A percentile compares a stretch with the other conserved stretches of the same genome.
These are phyloP conservation scores for Coenonympha glycerion DNA, from an alignment of 2,888 invertebrate species.

Conservation along the genomic window DNA sequence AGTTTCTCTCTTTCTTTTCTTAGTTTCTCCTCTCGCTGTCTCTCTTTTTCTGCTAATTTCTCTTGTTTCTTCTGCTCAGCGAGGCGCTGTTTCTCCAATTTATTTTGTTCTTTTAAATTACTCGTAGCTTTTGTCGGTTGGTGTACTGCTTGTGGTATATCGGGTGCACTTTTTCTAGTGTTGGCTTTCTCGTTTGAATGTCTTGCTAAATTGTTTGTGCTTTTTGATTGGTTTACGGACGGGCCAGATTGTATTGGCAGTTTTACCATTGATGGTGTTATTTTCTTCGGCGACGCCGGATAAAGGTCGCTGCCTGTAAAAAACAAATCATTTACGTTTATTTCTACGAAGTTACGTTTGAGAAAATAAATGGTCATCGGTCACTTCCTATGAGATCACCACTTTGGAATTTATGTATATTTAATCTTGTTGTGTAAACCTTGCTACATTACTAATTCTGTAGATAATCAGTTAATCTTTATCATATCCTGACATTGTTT, in stretches of 20 bases:
- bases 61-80: slow-evolving; percentile 45
- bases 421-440: background rate
- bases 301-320: slow-evolving; percentile 40
- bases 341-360: no score
- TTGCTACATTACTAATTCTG: background rate
- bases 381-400: background rate
- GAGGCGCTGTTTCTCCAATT: slow-evolving; percentile 46
- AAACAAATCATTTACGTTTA: background rate
- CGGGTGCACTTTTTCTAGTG: slow-evolving; percentile 41
- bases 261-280: slow-evolving; percentile 43
- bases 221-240: slow-evolving; percentile 41
- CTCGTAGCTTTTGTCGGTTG: slow-evolving; percentile 36
- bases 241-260: slow-evolving; percentile 30
- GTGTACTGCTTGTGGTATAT: slow-evolving; percentile 39
- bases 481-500: background rate
- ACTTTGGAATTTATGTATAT: background rate
- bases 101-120: slow-evolving; percentile 45
- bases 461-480: background rate
- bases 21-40: slow-evolving; percentile 45
- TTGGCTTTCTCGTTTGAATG: slow-evolving; percentile 31
- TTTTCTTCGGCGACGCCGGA: slow-evolving; percentile 37
- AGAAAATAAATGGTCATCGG: no score
- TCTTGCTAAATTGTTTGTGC: slow-evolving; percentile 27
- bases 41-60: slow-evolving; percentile 40
- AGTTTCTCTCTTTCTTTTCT: slow-evolving; percentile 38